Base-by-base conservation (phyloP, 2,888 invertebrate species). In the Glyphotaelius pellucidus region DNA sequence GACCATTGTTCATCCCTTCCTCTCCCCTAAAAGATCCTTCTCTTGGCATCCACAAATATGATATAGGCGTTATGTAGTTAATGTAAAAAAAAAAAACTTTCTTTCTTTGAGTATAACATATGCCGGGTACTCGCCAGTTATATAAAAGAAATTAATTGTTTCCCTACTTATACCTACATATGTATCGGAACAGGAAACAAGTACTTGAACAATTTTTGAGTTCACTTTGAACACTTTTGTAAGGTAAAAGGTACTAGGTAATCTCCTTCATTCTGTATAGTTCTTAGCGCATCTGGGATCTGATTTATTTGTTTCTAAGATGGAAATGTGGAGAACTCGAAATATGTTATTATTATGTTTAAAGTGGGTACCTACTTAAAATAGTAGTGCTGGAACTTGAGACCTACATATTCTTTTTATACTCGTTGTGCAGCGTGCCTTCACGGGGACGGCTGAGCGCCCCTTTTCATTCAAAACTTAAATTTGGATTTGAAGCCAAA, bases 261-360 rank as follows among this genome's bases (percentile, higher is more conserved):
- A 25, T 67, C 9, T 25, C 25, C 9, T 67, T 9, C 9, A 25
- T 9, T 67, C 67, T 67, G 9, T 3, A 47, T 14, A 25, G 67
- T n/a, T 67, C 25, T n/a, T n/a, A 9, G 67, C 67, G 25, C 67
- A 67, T 25, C 25, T 25, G 67, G 25, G 67, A n/a, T 67, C n/a
- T n/a, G 38, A 5, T 38, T 38, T 38, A 38, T 5, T n/a, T 9
- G 67, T 9, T 25, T 67, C 2, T 67, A 25, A 67, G 67, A 67
- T 1, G 67, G 25, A 67, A 67, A 83, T 47, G 42, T 42, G 86
- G 42, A 47, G 47, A 52, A 87, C 83, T 83, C 19, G 35, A 83
- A 83, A 83, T 67, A 35, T 32, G 35, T 83, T 83, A 32, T 83
- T 83, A 32, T 83, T 83, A 32, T 83, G 35, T 83, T 83, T 35